Evolutionary conservation across 2,797 vertebrate genomes (phyloP).

Genomic region (Cichlasoma orientale): DNA sequence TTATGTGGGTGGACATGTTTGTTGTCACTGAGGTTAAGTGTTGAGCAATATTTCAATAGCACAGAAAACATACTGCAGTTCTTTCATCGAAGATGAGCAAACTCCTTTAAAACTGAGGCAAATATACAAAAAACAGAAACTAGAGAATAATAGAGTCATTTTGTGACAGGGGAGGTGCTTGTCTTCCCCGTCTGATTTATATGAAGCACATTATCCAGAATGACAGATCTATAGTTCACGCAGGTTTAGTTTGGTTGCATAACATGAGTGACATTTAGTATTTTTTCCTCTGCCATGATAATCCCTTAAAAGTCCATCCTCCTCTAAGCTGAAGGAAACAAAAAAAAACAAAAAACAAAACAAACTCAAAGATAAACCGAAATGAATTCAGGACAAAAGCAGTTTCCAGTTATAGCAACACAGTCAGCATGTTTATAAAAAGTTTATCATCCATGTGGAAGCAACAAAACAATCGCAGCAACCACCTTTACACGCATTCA

Average conservation of each 20-base stretch:
- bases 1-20: slow-evolving; percentile 7
- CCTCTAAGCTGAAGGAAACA: neutral
- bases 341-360: neutral
- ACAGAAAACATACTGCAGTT: slow-evolving; percentile 5
- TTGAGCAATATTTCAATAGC: slow-evolving; percentile 20
- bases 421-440: neutral
- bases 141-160: neutral
- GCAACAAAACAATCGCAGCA: neutral
- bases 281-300: neutral
- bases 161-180: neutral
- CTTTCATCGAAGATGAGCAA: neutral
- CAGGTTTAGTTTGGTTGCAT: neutral
- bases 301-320: neutral
- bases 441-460: neutral
- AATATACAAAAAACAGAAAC: neutral
- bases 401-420: neutral
- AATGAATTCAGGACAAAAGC: neutral
- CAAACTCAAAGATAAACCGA: neutral
- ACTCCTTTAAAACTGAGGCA: neutral
- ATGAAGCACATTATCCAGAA: neutral
- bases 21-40: neutral
- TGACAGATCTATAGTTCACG: neutral
- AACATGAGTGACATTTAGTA: neutral
- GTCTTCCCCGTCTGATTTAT: neutral
- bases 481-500: neutral